These are phyloP conservation scores for Suillia variegata DNA, from an alignment of 2,888 invertebrate species.

Conservation along the genomic window DNA sequence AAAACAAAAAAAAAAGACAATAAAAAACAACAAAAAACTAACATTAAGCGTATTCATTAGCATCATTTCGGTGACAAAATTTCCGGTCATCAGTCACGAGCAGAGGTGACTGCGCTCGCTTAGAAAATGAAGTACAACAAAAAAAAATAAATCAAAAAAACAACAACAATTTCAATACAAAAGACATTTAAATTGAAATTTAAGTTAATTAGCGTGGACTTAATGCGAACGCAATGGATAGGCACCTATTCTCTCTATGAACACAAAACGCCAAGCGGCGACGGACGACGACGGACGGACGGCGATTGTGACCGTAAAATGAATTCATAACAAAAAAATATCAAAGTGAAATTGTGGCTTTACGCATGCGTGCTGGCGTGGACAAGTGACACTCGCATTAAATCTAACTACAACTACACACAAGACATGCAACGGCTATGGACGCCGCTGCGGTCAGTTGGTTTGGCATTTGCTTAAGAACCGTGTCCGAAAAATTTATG, in stretches of 20 bases:
- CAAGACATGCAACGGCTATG: neutral
- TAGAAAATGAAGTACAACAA: constrained; percentile 26
- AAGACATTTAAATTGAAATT: constrained; percentile 53
- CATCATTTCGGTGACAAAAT: constrained; percentile 48
- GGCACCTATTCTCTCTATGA: no score
- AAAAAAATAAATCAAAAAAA: constrained; percentile 40
- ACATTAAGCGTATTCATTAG: constrained; percentile 47
- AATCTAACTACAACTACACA: no score
- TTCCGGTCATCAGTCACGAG: constrained; percentile 42
- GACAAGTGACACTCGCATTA: neutral
- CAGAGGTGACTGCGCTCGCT: constrained; percentile 22
- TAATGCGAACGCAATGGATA: constrained; percentile 4
- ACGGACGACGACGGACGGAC: neutral
- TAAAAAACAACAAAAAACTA: constrained; percentile 30
- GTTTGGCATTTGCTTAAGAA: constrained; percentile 6
- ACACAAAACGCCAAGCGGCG: no score
- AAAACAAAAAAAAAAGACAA: neutral
- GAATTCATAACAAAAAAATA: constrained; percentile 1
- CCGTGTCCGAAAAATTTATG: constrained; percentile 4
- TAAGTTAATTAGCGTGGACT: constrained; percentile 47
- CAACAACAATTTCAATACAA: constrained; percentile 35
- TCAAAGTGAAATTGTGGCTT: constrained; percentile 9
- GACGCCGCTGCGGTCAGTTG: neutral
- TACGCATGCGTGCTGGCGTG: constrained; percentile 13
- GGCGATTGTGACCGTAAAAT: neutral